Evolutionary conservation across 2,888 invertebrate species (phyloP).

Genomic region (Byasa hedistus): DNA sequence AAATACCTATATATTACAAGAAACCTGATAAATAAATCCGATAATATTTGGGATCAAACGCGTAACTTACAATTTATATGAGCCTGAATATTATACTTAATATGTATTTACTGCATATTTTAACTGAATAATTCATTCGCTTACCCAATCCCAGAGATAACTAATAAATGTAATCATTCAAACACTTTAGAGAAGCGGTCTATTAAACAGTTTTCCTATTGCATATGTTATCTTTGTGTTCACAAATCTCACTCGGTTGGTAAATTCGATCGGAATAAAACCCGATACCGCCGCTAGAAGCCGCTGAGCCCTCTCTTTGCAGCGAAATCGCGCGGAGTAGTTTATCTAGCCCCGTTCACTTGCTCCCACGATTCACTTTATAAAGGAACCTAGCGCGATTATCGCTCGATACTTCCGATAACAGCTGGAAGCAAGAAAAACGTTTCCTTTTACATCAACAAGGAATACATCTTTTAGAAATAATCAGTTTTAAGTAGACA

Average conservation of each 20-base stretch:
- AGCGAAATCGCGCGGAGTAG: conserved; percentile 70
- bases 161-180: conserved; percentile 23
- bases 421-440: conserved; percentile 11
- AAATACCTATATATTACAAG: too few species aligned
- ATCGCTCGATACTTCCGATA: conserved; percentile 48
- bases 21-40: too few species aligned
- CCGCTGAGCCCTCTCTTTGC: conserved; percentile 76
- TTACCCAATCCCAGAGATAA: too few species aligned
- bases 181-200: not conserved
- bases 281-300: conserved; percentile 49
- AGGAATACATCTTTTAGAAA: too few species aligned
- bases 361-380: conserved; percentile 42
- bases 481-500: too few species aligned
- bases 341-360: conserved; percentile 69
- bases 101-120: too few species aligned
- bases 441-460: not conserved
- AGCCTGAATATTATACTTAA: too few species aligned
- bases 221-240: conserved; percentile 37
- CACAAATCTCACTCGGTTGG: conserved; percentile 46
- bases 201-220: conserved; percentile 29
- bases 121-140: too few species aligned
- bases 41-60: too few species aligned
- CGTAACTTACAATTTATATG: too few species aligned
- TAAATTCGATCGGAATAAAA: conserved; percentile 74
- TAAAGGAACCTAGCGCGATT: conserved; percentile 68